Percentiles rank a stretch among this genome's conserved stretches.
These are phyloP conservation scores for Telmatherina bonti DNA, from an alignment of 2,797 vertebrate species.

Conservation along the genomic window DNA sequence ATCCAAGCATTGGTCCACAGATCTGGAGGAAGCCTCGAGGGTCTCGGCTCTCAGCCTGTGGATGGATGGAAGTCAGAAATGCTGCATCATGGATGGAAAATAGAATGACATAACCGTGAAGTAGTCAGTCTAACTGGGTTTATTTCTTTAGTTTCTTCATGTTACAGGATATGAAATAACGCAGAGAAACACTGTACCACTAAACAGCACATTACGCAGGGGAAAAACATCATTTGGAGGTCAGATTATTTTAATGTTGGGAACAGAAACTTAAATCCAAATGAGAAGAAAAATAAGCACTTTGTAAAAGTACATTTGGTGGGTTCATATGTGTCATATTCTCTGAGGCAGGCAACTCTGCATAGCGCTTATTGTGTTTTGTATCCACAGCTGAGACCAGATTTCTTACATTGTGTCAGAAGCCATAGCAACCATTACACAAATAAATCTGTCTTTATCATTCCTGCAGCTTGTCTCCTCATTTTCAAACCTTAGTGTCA, in stretches of 20 bases:
- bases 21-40: slow-evolving; percentile 4
- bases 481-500: background rate
- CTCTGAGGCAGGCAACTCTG: background rate
- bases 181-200: too few relatives aligned
- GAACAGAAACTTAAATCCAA: background rate
- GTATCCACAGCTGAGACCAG: background rate
- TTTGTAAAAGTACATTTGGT: background rate
- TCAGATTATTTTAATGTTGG: background rate
- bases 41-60: slow-evolving; percentile 19
- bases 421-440: background rate
- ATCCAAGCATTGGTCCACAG: slow-evolving; percentile 18
- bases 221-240: background rate
- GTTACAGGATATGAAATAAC: too few relatives aligned
- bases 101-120: background rate
- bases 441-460: background rate
- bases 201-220: background rate
- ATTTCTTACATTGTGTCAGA: background rate
- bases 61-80: slow-evolving; percentile 22
- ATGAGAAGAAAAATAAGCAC: background rate
- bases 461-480: background rate
- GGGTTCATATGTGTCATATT: background rate
- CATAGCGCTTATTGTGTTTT: background rate
- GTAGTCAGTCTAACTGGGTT: background rate
- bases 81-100: slow-evolving; percentile 15
- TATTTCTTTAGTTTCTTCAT: background rate